phyloP scores from a whole-genome alignment of 2,113 vertebrate genomes.

The Colossoma macropomum region DNA sequence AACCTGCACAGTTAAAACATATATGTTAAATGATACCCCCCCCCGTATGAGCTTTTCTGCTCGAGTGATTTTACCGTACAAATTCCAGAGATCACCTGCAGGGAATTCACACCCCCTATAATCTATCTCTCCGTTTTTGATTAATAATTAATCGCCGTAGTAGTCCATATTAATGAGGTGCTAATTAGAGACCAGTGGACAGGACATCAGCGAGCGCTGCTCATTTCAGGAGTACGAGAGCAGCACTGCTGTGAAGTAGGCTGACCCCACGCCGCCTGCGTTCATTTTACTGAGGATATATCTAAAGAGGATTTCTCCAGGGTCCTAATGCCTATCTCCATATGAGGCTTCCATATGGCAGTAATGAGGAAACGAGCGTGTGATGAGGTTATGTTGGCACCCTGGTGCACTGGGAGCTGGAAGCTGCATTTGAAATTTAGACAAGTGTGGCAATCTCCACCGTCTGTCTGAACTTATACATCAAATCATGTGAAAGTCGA shows the following conservation, averaged over 20 bases:
- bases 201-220: slow-evolving; percentile 33
- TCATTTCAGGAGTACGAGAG: slow-evolving; percentile 19
- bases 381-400: slow-evolving; percentile 48
- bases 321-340: slow-evolving; percentile 32
- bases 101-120: slow-evolving; percentile 32
- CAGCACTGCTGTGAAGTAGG: not conserved
- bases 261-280: slow-evolving; percentile 19
- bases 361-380: slow-evolving; percentile 27
- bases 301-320: slow-evolving; percentile 46
- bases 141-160: slow-evolving; percentile 51
- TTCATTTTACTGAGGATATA: slow-evolving; percentile 24
- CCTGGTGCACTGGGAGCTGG: slow-evolving; percentile 11
- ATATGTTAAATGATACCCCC: not conserved
- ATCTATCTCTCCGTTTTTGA: slow-evolving; percentile 26
- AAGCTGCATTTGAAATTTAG: slow-evolving; percentile 49
- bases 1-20: not conserved
- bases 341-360: slow-evolving; percentile 36
- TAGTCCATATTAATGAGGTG: slow-evolving; percentile 41
- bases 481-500: slow-evolving; percentile 43
- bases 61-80: slow-evolving; percentile 24
- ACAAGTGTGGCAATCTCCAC: slow-evolving; percentile 52
- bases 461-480: slow-evolving; percentile 50
- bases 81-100: slow-evolving; percentile 19
- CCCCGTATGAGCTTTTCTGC: slow-evolving; percentile 13
- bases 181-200: slow-evolving; percentile 38